Percentiles rank a stretch among this genome's conserved stretches.
These are phyloP conservation scores for Mimachlamys varia DNA, from an alignment of 2,888 invertebrate species.

Conservation along the genomic window DNA sequence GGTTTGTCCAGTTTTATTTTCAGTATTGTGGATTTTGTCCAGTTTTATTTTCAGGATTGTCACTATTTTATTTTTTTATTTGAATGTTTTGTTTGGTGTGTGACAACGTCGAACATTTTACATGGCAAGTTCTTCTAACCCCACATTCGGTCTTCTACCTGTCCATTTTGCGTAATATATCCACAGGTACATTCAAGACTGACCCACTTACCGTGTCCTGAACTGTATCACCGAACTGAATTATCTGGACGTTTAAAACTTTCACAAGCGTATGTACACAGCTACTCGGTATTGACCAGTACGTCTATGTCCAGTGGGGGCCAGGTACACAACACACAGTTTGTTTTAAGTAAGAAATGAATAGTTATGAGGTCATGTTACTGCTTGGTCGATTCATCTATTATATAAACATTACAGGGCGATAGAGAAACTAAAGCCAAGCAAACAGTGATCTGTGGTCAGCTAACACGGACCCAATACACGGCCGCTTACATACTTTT, in stretches of 20 bases:
- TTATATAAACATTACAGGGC: background rate
- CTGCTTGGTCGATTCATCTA: conserved; percentile 10
- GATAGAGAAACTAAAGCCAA: conserved; percentile 23
- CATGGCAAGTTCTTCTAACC: background rate
- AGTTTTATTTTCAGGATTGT: too few species aligned
- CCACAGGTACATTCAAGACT: background rate
- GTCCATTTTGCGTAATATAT: conserved; percentile 31
- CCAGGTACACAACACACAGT: conserved; percentile 14
- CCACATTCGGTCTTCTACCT: background rate
- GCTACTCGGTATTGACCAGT: background rate
- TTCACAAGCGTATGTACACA: background rate
- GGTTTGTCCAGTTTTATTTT: too few species aligned
- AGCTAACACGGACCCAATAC: background rate
- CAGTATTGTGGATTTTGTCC: too few species aligned
- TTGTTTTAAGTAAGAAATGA: conserved; percentile 33
- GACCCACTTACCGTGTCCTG: conserved; percentile 18
- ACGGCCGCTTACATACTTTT: background rate
- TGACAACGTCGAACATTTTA: background rate
- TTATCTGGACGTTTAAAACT: conserved; percentile 14
- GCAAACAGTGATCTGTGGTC: conserved; percentile 4
- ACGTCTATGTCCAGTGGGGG: conserved; percentile 26
- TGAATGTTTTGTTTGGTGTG: background rate
- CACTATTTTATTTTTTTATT: background rate
- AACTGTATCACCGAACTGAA: background rate
- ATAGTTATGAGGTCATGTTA: conserved; percentile 36